A percentile compares a stretch with the other conserved stretches of the same genome.
Evolutionary conservation across 2,797 vertebrate species (phyloP).

Genomic region (Platalea minor): DNA sequence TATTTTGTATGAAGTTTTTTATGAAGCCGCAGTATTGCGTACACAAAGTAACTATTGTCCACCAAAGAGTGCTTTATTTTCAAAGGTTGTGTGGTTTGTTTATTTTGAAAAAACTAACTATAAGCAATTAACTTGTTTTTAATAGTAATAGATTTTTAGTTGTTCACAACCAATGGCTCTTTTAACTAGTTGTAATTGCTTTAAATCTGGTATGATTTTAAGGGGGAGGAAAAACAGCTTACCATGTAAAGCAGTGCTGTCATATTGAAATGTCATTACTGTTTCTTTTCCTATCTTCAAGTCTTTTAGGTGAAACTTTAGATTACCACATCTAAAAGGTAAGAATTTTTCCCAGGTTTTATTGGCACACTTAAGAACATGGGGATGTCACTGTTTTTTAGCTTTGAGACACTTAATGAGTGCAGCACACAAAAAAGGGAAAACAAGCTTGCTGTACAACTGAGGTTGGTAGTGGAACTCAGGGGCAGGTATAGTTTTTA

Average conservation of each 20-base stretch:
- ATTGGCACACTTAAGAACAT: neutral
- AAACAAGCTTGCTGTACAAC: neutral
- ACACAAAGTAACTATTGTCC: constrained; percentile 58
- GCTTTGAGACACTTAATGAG: neutral
- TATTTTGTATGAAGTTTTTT: constrained; percentile 54
- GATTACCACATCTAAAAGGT: neutral
- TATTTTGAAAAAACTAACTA: neutral
- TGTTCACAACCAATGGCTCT: neutral
- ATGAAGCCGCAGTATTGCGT: constrained; percentile 33
- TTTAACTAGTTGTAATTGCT: neutral
- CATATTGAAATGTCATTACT: neutral
- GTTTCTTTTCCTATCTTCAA: neutral
- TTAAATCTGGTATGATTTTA: constrained; percentile 2
- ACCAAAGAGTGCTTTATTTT: constrained; percentile 75
- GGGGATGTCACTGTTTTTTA: neutral
- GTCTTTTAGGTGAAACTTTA: neutral
- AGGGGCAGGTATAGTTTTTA: neutral
- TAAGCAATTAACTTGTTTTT: neutral
- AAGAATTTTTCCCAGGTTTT: neutral
- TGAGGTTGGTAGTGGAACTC: neutral
- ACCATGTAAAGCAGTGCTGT: neutral
- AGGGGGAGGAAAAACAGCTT: neutral
- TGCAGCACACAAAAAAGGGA: neutral
- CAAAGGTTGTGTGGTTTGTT: neutral
- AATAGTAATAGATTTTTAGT: neutral